Percentiles rank a stretch among this genome's conserved stretches.
phyloP scores from a whole-genome alignment of 2,113 vertebrate species.

The Passer domesticus region DNA sequence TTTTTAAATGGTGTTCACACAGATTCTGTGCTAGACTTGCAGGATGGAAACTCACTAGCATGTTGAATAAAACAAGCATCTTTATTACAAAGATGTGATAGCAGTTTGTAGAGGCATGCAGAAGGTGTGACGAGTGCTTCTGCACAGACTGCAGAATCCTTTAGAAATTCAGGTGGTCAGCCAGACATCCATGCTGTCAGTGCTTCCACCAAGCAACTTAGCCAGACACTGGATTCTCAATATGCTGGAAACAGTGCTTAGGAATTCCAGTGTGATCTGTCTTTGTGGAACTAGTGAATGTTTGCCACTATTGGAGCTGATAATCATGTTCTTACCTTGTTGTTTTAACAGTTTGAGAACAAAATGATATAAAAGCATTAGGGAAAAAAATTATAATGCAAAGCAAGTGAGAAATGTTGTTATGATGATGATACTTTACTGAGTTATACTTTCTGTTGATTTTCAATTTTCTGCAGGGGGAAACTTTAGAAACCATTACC shows the following conservation, averaged over 20 bases:
- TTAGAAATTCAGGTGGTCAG: neutral
- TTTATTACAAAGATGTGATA: rapidly evolving
- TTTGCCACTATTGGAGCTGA: neutral
- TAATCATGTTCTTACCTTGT: neutral
- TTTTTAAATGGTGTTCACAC: neutral
- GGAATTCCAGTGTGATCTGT: neutral
- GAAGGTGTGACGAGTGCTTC: rapidly evolving
- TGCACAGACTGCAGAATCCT: neutral
- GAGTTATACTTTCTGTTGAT: neutral
- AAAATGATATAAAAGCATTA: neutral
- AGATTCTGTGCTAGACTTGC: neutral
- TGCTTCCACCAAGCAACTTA: neutral
- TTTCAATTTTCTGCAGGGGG: slow-evolving; percentile 80
- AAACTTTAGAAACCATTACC: slow-evolving; percentile 93
- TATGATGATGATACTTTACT: neutral
- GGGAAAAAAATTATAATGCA: neutral
- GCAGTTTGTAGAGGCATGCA: neutral
- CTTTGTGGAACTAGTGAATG: neutral
- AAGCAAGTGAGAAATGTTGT: neutral
- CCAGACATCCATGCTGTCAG: rapidly evolving
- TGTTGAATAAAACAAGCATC: neutral
- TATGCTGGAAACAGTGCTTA: neutral
- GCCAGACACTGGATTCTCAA: neutral
- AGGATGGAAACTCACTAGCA: neutral
- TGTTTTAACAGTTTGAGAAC: neutral